Conservation (phyloP, 1,140 invertebrate species). For the Oedothorax gibbosus region DNA sequence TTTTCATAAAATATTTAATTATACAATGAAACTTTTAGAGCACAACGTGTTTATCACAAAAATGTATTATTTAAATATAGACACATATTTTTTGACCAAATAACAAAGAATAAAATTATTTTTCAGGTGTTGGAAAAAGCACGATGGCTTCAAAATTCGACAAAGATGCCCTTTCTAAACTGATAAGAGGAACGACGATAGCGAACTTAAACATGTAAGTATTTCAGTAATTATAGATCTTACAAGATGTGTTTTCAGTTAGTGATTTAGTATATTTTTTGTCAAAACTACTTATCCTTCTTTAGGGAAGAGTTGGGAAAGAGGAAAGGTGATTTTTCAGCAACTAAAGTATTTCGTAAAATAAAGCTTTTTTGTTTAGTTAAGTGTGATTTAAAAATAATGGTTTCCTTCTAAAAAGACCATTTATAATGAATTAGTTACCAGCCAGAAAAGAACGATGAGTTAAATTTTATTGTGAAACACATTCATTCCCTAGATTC, state of each 20-base stretch:
- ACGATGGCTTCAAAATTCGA: constrained; percentile 56
- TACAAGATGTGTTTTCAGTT: not conserved
- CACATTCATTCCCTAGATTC: too few relatives aligned
- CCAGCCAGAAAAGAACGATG: too few relatives aligned
- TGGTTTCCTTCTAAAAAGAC: too few relatives aligned
- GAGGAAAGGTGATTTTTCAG: too few relatives aligned
- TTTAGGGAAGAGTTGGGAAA: too few relatives aligned
- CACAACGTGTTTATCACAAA: not conserved
- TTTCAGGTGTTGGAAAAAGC: constrained; percentile 54
- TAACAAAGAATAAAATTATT: not conserved
- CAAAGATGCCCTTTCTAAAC: constrained; percentile 50
- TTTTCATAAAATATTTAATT: not conserved
- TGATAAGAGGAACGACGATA: constrained; percentile 48
- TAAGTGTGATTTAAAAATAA: too few relatives aligned
- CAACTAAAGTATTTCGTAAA: too few relatives aligned
- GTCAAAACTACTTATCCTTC: not conserved
- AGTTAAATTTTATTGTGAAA: too few relatives aligned
- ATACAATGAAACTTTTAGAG: not conserved
- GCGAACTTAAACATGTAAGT: constrained; percentile 55
- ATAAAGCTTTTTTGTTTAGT: too few relatives aligned
- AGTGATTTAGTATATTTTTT: not conserved
- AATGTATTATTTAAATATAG: not conserved
- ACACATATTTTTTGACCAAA: not conserved
- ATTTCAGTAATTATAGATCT: not conserved
- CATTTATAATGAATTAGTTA: too few relatives aligned